Conservation (phyloP, 1,140 invertebrate genomes). For the Gonioctena quinquepunctata region DNA sequence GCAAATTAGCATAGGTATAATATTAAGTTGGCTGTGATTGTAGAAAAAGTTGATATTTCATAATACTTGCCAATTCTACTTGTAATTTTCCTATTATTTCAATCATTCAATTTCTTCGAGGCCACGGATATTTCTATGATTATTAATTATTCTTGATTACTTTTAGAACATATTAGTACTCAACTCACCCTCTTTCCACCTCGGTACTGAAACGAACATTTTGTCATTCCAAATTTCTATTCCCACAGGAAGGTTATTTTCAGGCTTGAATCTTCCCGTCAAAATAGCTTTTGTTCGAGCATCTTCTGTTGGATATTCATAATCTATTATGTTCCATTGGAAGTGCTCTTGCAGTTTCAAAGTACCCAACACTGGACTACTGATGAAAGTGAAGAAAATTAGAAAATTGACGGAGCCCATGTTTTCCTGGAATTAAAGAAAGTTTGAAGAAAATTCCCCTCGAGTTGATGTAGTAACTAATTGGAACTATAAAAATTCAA, state of each 20-base stretch:
- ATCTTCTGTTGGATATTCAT: conserved; percentile 66
- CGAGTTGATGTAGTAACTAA: too few species aligned
- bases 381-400: background rate
- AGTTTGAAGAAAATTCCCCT: too few species aligned
- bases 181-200: conserved; percentile 62
- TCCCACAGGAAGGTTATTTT: conserved; percentile 77
- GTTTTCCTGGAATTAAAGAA: background rate
- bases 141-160: too few species aligned
- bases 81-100: too few species aligned
- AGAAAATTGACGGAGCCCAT: background rate
- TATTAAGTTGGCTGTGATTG: too few species aligned
- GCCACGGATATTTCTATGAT: too few species aligned
- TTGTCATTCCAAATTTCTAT: conserved; percentile 78
- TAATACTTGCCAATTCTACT: too few species aligned
- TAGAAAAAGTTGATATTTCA: too few species aligned
- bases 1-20: too few species aligned
- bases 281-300: conserved; percentile 66
- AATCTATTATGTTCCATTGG: conserved; percentile 76
- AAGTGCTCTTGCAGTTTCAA: conserved; percentile 63
- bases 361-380: background rate
- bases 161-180: too few species aligned
- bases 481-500: too few species aligned
- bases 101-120: too few species aligned
- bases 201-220: conserved; percentile 76
- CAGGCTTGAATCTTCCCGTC: conserved; percentile 67